Base-by-base conservation (phyloP, 2,888 invertebrate genomes). In the Pseudococcus jackbeardsleyi region DNA sequence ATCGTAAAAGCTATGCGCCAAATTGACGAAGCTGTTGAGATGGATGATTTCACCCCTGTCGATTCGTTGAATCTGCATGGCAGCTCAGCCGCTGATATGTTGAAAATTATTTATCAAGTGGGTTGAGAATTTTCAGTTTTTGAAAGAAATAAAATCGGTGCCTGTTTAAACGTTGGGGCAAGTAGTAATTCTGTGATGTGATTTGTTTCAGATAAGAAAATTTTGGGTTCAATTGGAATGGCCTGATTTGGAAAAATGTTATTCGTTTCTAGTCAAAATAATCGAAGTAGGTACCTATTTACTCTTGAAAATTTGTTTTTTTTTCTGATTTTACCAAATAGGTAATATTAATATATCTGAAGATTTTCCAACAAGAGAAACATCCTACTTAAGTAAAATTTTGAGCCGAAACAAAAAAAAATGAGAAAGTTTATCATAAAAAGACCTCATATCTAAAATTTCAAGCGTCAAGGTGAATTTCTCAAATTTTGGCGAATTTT, bases 211-310 rank as follows among this genome's bases (percentile, higher is more conserved):
- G 94, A 97, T 99, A 88, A 98, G 97, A 93, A 96, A 97, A 90
- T 99, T 99, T 92, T 99, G 99, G 99, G 96, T 97, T 91, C 97
- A 98, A 91, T 92, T 99, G 86, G 95, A 96, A 54, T 99, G 99
- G 97, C 98, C 98, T 0, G 98, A 99, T 91, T 94, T 96, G 5
- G 96, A 97, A 91, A 96, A 97, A 7, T 96, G 96, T 82, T 97
- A 97, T 91, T 96, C 96, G 1, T 98, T 98, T 92, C 96, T 98
- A 33, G 96, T 96, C 7, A 98, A 97, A 93, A 97, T 98, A 91
- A 95, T 98, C 90, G 97, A 98, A 92, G 96, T 96, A 92, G 94
- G 95, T 94, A 68, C 0, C 39, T 19, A n/a, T 17, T 12, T 39
- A 48, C 26, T 33, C 15, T 17, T 59, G 6, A 46, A 46, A 33